A percentile compares a stretch with the other conserved stretches of the same genome.
Evolutionary conservation across 2,888 invertebrate genomes (phyloP).

Genomic region (Luperina nickerlii): DNA sequence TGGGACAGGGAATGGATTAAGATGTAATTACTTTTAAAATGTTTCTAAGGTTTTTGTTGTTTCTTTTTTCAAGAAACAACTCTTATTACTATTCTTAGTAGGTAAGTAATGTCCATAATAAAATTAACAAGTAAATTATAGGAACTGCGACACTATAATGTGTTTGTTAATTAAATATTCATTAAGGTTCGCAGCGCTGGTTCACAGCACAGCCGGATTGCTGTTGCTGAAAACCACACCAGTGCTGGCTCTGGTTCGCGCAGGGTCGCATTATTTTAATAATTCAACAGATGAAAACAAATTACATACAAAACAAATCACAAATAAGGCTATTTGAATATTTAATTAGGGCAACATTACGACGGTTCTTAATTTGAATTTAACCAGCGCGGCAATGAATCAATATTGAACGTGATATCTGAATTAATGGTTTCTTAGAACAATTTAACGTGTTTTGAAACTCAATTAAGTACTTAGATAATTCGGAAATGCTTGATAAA

Average conservation of each 20-base stretch:
- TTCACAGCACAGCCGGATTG: too few relatives aligned
- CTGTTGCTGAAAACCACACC: too few relatives aligned
- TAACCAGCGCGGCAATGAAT: constrained; percentile 24
- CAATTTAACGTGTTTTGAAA: constrained; percentile 26
- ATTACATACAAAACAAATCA: constrained; percentile 6
- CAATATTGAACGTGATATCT: constrained; percentile 3
- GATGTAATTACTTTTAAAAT: constrained; percentile 5
- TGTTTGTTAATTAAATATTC: background rate
- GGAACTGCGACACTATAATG: background rate
- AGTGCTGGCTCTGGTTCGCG: too few relatives aligned
- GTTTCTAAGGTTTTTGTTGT: background rate
- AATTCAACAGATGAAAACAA: constrained; percentile 18
- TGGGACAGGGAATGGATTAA: background rate
- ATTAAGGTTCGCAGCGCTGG: background rate
- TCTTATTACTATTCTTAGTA: background rate
- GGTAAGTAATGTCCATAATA: background rate
- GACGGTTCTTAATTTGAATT: constrained; percentile 41
- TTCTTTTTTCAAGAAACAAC: background rate
- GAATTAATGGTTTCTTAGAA: background rate
- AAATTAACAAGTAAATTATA: background rate
- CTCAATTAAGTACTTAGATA: background rate
- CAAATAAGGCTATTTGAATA: constrained; percentile 43
- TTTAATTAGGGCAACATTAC: constrained; percentile 41
- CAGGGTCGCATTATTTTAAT: background rate
- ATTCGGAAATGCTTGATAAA: background rate